These are phyloP conservation scores for Myrmophylax atrothorax DNA, from an alignment of 2,113 vertebrate genomes.

Conservation along the genomic window DNA sequence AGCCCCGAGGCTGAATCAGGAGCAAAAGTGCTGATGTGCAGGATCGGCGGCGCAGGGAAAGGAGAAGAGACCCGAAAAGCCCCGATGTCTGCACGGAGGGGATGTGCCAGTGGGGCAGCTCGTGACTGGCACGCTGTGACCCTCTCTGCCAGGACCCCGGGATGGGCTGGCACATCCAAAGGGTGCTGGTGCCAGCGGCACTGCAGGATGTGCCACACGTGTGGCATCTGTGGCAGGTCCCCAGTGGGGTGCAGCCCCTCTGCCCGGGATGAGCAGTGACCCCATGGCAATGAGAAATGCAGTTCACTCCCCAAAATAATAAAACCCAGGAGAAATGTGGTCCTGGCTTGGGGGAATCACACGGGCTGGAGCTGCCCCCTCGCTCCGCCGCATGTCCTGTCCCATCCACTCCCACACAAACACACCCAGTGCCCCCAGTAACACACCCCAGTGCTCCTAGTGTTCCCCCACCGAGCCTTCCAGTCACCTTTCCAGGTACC, in stretches of 20 bases:
- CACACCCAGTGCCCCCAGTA: not conserved
- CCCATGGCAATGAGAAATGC: accelerated
- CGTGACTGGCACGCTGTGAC: accelerated
- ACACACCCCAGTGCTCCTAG: not conserved
- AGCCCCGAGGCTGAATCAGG: not conserved
- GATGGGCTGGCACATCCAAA: accelerated
- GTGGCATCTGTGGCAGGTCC: not conserved
- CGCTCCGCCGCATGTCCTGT: accelerated
- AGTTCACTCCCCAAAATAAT: not conserved
- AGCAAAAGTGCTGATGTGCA: slow-evolving; percentile 28
- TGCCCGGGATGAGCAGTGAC: accelerated
- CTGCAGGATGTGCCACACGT: accelerated
- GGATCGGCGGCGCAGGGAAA: not conserved
- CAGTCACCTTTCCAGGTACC: not conserved
- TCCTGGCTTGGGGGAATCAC: no score
- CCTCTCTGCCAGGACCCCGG: accelerated
- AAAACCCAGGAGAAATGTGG: accelerated
- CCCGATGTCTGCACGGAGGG: not conserved
- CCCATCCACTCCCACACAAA: accelerated
- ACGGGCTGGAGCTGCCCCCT: not conserved
- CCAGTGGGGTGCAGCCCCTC: not conserved
- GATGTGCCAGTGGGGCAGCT: not conserved
- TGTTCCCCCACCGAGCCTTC: accelerated
- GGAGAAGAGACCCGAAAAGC: not conserved
- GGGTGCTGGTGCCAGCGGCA: not conserved